A percentile compares a stretch with the other conserved stretches of the same genome.
These are phyloP conservation scores for Pogonophryne albipinna DNA, from an alignment of 2,797 vertebrate genomes.

Conservation along the genomic window DNA sequence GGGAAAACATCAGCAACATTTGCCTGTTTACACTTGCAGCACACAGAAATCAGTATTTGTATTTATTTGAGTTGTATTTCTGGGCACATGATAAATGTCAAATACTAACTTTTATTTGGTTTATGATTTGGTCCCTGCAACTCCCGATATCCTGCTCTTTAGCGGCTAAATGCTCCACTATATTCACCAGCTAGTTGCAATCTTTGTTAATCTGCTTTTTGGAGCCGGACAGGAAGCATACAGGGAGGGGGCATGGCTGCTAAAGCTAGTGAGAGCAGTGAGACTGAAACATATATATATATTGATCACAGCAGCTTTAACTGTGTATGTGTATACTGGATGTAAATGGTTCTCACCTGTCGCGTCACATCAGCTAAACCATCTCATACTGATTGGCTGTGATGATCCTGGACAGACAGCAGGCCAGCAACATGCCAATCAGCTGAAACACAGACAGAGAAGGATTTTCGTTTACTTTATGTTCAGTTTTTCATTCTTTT, in stretches of 20 bases:
- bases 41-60: neutral
- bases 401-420: constrained; percentile 99
- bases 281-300: neutral
- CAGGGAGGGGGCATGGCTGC: neutral
- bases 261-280: neutral
- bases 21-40: neutral
- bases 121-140: neutral
- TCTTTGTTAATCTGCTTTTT: neutral
- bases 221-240: neutral
- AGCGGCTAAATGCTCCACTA: neutral
- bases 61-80: neutral
- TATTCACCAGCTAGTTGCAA: neutral
- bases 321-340: neutral
- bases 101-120: neutral
- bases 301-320: neutral
- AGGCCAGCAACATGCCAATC: constrained; percentile 98
- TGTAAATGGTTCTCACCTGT: constrained; percentile 61
- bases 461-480: neutral
- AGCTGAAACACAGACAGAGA: constrained; percentile 82
- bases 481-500: too few species aligned
- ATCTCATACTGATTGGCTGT: constrained; percentile 99
- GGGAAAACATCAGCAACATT: neutral
- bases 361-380: constrained; percentile 90
- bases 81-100: neutral
- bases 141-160: neutral